Conservation (phyloP, 2,797 vertebrate genomes). For the Serranus cabrilla region DNA sequence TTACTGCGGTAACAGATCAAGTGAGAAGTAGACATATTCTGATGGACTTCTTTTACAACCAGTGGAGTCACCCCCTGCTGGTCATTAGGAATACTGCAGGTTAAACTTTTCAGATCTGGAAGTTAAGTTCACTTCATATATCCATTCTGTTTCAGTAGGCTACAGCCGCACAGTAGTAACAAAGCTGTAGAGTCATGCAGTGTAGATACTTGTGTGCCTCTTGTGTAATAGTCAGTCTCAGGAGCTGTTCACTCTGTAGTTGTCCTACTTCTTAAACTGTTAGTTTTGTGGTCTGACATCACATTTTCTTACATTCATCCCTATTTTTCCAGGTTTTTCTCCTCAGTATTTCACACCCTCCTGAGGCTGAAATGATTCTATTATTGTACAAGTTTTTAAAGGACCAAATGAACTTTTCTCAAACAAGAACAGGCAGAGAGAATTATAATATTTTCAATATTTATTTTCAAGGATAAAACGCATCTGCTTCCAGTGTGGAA, state of each 20-base stretch:
- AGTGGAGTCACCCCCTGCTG: too few species aligned
- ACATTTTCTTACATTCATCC: background rate
- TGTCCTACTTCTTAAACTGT: background rate
- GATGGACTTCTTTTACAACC: too few species aligned
- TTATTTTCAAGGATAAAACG: conserved; percentile 82
- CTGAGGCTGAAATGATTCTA: background rate
- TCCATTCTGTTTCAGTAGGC: too few species aligned
- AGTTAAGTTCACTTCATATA: too few species aligned
- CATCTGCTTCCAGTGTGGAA: conserved; percentile 59
- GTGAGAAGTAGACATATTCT: too few species aligned
- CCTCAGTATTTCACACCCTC: background rate
- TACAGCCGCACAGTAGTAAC: too few species aligned
- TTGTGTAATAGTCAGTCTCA: background rate
- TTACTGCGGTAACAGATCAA: too few species aligned
- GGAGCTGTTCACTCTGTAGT: background rate
- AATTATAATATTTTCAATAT: conserved; percentile 69
- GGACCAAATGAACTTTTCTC: conserved; percentile 43
- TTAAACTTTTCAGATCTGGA: too few species aligned
- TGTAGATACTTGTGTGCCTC: background rate
- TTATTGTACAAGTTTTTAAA: background rate
- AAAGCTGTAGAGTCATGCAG: background rate
- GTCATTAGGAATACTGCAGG: too few species aligned
- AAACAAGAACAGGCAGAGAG: conserved; percentile 65
- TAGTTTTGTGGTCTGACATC: background rate
- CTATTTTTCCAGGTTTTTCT: background rate